Conservation (phyloP, 2,888 invertebrate genomes). For the Parnassius glacialis region DNA sequence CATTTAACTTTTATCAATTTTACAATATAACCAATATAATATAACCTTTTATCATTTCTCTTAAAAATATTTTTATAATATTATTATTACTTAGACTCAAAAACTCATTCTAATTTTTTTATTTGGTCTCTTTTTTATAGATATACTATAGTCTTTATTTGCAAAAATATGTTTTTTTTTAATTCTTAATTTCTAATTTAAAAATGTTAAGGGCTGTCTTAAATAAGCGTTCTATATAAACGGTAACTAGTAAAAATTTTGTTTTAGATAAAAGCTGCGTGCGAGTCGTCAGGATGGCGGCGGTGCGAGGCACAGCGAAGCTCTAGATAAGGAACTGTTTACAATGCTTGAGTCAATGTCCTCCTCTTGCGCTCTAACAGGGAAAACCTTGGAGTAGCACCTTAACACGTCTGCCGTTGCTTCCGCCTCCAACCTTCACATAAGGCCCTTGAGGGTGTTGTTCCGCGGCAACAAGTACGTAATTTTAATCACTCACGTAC, state of each 20-base stretch:
- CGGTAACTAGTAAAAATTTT: conserved; percentile 47
- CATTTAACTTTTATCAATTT: conserved; percentile 1
- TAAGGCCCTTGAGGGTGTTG: conserved; percentile 59
- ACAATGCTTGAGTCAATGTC: conserved; percentile 80
- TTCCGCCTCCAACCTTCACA: conserved; percentile 41
- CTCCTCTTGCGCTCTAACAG: conserved; percentile 67
- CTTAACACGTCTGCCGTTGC: conserved; percentile 53
- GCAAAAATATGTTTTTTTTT: neutral
- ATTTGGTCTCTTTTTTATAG: too few relatives aligned
- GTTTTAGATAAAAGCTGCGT: conserved; percentile 75
- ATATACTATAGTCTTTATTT: too few relatives aligned
- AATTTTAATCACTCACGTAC: conserved; percentile 33
- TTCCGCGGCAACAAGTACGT: conserved; percentile 42
- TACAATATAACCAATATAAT: too few relatives aligned
- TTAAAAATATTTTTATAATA: too few relatives aligned
- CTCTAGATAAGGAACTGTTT: conserved; percentile 80
- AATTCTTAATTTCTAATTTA: neutral
- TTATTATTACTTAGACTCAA: too few relatives aligned
- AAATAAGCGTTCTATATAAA: conserved; percentile 24
- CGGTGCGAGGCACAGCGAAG: conserved; percentile 50
- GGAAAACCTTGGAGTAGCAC: conserved; percentile 74
- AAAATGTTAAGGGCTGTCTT: conserved; percentile 13
- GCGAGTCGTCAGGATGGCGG: conserved; percentile 50
- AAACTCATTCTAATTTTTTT: too few relatives aligned
- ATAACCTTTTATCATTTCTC: too few relatives aligned